Base-by-base conservation (phyloP, 2,113 vertebrate species). In the Gallinago paraguaiae region DNA sequence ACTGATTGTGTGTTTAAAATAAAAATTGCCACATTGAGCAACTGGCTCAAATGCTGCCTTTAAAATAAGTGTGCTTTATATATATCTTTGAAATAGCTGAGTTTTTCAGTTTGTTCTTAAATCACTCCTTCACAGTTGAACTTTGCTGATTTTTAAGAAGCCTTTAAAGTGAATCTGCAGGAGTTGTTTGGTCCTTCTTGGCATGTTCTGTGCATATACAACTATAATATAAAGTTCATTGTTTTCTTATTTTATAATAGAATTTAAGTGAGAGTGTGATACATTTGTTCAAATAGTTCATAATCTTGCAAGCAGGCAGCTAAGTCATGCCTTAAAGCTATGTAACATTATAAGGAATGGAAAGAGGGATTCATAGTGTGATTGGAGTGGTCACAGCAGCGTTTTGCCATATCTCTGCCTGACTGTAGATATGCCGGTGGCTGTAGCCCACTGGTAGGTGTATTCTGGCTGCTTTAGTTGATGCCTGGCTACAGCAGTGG, bases 21-120 rank as follows among this genome's bases (percentile, higher is more conserved):
- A 68, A 88, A 90, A 97, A 75, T 45, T 64, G 33, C 86, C 43
- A n/a, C 65, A 71, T 84, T 65, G 37, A 86, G 67, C 84, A 89
- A 0, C 43, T 71, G 69, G 50, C 31, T 88, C 3, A 80, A 80
- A 43, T 75, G 61, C 43, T 1, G 1, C 53, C 20, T 75, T 91
- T 85, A 67, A 72, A 70, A 24, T 93, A 65, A 59, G 17, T 45
- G 46, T 63, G 27, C 43, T 87, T 75, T 87, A 45, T 76, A 54
- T 79, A 61, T 48, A 45, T 89, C 48, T 68, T 71, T 53, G n/a
- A 82, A 92, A 69, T 48, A 48, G 46, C 46, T 48, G 46, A 46
- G 2, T 0, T 27, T 82, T 86, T 81, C 41, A 13, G 17, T 69
- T 69, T 39, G 39, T 69, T 96, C 79, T 82, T 82, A 53, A 86